Conservation (phyloP, 2,888 invertebrate genomes). For the Cancer borealis region DNA sequence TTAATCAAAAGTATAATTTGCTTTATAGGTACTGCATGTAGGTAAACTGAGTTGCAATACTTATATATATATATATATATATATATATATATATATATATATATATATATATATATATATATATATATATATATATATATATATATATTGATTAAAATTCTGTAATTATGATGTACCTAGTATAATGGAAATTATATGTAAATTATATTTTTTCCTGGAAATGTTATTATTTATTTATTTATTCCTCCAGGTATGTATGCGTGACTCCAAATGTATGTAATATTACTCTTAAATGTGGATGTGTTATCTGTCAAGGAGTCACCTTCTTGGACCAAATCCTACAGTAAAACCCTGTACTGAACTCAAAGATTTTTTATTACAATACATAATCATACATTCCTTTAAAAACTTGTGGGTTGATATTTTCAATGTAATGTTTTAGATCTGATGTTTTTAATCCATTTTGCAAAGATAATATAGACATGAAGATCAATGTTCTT, state of each 20-base stretch:
- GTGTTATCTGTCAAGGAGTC: background rate
- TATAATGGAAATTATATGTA: too few relatives aligned
- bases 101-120: too few relatives aligned
- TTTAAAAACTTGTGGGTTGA: background rate
- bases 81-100: too few relatives aligned
- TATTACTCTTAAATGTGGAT: background rate
- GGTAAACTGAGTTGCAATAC: too few relatives aligned
- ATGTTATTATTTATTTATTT: background rate
- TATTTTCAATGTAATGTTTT: background rate
- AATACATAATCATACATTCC: background rate
- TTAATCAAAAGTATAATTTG: background rate
- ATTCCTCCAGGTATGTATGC: background rate
- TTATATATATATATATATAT: too few relatives aligned
- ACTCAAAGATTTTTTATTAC: background rate
- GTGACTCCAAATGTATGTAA: background rate
- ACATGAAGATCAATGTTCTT: too few relatives aligned
- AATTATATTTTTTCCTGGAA: too few relatives aligned
- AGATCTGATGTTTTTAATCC: background rate
- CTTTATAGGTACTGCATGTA: background rate
- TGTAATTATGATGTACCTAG: too few relatives aligned
- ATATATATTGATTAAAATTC: too few relatives aligned
- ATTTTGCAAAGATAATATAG: too few relatives aligned
- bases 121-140: too few relatives aligned
- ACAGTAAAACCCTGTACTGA: background rate
- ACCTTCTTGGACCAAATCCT: constrained; percentile 14